These are phyloP conservation scores for Coptodon rendalli DNA, from an alignment of 2,113 vertebrate genomes.

Conservation along the genomic window DNA sequence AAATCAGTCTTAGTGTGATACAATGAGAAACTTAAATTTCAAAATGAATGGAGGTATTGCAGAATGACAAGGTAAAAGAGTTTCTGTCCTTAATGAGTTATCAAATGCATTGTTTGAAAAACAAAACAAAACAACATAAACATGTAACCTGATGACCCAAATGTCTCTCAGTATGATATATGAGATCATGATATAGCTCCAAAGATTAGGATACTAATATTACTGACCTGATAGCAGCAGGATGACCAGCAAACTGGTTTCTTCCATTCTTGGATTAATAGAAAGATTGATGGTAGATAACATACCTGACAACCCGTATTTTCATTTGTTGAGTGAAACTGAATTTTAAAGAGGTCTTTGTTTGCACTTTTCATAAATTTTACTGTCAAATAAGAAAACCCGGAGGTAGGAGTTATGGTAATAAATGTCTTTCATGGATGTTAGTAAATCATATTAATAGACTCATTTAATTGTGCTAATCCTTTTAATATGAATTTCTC, in stretches of 20 bases:
- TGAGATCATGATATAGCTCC: not conserved
- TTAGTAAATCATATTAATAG: not conserved
- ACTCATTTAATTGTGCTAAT: not conserved
- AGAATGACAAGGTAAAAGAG: not conserved
- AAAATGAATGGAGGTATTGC: not conserved
- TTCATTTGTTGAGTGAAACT: not conserved
- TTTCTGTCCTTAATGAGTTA: not conserved
- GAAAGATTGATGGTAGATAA: not conserved
- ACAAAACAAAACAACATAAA: not conserved
- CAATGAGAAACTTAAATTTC: no score
- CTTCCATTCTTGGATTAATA: not conserved
- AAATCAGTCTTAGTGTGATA: not conserved
- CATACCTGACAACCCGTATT: accelerated
- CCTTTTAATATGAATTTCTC: not conserved
- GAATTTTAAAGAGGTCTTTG: not conserved
- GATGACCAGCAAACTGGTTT: not conserved
- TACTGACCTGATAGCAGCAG: not conserved
- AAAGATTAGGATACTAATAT: not conserved
- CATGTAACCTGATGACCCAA: not conserved
- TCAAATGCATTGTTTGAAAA: no score
- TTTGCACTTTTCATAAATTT: not conserved
- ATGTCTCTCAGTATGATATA: not conserved
- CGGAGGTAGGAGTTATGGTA: not conserved
- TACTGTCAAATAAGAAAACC: not conserved
- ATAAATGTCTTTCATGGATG: not conserved